These are phyloP conservation scores for Drosophila hawaiiensis DNA, from an alignment of 2,888 invertebrate species.

Conservation along the genomic window DNA sequence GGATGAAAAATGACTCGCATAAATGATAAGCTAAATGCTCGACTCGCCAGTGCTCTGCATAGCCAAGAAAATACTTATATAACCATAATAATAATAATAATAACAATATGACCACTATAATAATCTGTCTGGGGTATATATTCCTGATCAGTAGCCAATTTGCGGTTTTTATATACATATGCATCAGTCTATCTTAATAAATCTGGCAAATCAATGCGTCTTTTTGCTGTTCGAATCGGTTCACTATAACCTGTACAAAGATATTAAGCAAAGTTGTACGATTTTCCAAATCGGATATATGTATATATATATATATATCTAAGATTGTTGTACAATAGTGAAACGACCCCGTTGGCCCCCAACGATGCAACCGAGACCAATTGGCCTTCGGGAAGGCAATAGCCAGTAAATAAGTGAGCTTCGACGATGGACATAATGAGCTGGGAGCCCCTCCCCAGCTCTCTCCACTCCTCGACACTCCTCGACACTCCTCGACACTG, in stretches of 20 bases:
- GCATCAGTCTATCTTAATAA: background rate
- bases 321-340: background rate
- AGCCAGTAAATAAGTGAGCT: conserved; percentile 64
- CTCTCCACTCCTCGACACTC: background rate
- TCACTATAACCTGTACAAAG: background rate
- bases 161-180: too few species aligned
- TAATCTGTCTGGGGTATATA: background rate
- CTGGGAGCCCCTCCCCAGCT: conserved; percentile 12
- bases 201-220: background rate
- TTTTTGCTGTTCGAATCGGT: background rate
- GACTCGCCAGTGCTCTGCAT: conserved; percentile 29
- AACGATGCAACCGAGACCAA: conserved; percentile 16
- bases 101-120: background rate
- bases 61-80: background rate
- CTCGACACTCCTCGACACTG: background rate
- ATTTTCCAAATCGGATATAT: background rate
- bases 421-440: conserved; percentile 56
- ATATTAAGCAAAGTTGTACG: too few species aligned
- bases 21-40: conserved; percentile 12
- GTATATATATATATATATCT: too few species aligned
- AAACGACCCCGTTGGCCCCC: conserved; percentile 12
- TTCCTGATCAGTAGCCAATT: background rate
- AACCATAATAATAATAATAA: background rate
- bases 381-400: conserved; percentile 15
- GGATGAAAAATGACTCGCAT: conserved; percentile 12